Base-by-base conservation (phyloP, 2,888 invertebrate species). In the Tetanocera ferruginea region DNA sequence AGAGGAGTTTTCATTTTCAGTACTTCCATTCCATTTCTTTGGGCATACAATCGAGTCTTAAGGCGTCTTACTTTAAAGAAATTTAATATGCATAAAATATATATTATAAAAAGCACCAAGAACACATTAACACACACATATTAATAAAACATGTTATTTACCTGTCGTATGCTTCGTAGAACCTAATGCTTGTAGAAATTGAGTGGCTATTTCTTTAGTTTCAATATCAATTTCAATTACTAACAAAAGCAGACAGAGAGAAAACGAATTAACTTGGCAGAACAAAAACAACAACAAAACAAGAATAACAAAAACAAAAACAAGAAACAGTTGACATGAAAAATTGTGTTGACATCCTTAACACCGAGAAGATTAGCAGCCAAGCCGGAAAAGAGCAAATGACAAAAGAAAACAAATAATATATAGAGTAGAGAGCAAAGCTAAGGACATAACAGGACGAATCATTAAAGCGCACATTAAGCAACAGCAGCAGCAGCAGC, bases 161-260 rank as follows among this genome's bases (percentile, higher is more conserved):
- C 43, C 11, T 2, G 11, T 14, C 28, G 14, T 31, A 4, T 19
- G 28, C 28, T 60, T 23, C 28, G 4, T 23, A 28, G 25, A 60
- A 28, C 0, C 3, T 23, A n/a, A 60, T 3, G 19, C 11, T 60
- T 25, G 5, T 55, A 3, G 6, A 55, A 55, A 66, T 66, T 76
- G 67, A 76, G 55, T 37, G n/a, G 55, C 67, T 67, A 23, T 57
- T 67, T 37, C 34, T 55, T 60, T 49, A 76, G 70, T 76, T 76
- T n/a, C n/a, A n/a, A 62, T 43, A 70, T 76, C 76, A 76, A 70
- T 76, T 76, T 71, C 71, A 76, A 76, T 76, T 76, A 76, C 51
- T 28, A 43, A 25, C 43, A 62, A 25, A 62, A 25, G 25, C 23
- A 73, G 60, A 17, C 43, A 60, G 28, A 37, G 52, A 57, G 23